These are phyloP conservation scores for Euphonia xanthogaster DNA, from an alignment of 2,797 vertebrate species.

Conservation along the genomic window DNA sequence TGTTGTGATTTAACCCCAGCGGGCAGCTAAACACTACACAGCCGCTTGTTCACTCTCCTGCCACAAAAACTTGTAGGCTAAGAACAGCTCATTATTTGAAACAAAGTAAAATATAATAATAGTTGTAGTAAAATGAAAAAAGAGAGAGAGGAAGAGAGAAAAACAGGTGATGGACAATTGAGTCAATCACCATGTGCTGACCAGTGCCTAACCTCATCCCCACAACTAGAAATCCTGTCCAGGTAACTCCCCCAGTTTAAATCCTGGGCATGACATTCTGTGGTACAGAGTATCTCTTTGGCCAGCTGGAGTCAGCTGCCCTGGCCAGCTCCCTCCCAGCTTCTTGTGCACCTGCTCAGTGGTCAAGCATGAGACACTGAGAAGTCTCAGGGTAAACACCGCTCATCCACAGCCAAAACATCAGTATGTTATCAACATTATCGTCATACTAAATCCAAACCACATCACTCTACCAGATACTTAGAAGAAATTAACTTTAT, in stretches of 20 bases:
- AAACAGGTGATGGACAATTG: background rate
- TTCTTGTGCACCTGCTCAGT: background rate
- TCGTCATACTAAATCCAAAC: background rate
- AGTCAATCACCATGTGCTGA: background rate
- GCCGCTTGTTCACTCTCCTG: fast-evolving
- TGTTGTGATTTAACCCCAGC: background rate
- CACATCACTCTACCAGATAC: background rate
- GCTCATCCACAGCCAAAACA: background rate
- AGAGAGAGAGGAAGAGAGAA: background rate
- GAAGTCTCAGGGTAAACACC: background rate
- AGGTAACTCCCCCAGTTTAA: background rate
- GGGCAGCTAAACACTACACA: background rate
- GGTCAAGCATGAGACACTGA: background rate
- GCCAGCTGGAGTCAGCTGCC: background rate
- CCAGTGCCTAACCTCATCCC: background rate
- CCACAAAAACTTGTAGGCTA: background rate
- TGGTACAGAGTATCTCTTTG: background rate
- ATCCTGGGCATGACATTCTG: background rate
- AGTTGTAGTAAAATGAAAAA: background rate
- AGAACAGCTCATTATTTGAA: background rate
- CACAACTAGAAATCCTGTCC: background rate
- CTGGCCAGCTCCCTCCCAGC: background rate
- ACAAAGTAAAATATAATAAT: background rate
- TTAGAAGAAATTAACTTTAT: background rate
- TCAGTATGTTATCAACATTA: background rate